phyloP scores from a whole-genome alignment of 2,797 vertebrate genomes.

The Ciconia nigra region DNA sequence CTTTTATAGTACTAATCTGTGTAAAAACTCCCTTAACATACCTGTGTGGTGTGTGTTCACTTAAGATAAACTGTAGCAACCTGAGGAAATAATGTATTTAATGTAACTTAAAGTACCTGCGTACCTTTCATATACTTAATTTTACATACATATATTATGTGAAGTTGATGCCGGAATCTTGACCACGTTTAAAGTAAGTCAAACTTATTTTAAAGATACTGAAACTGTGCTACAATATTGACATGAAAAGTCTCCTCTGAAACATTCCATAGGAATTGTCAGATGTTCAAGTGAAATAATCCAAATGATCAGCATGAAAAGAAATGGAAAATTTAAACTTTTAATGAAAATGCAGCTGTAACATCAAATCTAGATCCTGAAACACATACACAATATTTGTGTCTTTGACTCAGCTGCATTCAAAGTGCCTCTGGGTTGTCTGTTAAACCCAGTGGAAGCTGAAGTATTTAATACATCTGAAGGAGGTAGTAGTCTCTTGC shows the following conservation, averaged over 20 bases:
- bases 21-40: neutral
- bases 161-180: neutral
- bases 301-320: neutral
- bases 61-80: neutral
- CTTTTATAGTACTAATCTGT: neutral
- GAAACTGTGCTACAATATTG: neutral
- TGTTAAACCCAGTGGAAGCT: neutral
- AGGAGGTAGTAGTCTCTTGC: neutral
- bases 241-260: neutral
- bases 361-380: neutral
- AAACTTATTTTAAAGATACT: neutral
- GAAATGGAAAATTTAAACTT: neutral
- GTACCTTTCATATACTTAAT: neutral
- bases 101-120: neutral
- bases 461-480: neutral
- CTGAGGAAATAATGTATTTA: neutral
- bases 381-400: neutral
- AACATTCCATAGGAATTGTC: neutral
- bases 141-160: neutral
- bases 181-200: neutral
- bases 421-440: neutral
- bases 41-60: neutral
- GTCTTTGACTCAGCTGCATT: neutral
- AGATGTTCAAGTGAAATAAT: neutral
- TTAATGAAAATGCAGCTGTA: neutral